Evolutionary conservation across 1,140 invertebrate genomes (phyloP), one percentile per base, ranked within the genome.

Genomic region (Microvelia longipes): DNA sequence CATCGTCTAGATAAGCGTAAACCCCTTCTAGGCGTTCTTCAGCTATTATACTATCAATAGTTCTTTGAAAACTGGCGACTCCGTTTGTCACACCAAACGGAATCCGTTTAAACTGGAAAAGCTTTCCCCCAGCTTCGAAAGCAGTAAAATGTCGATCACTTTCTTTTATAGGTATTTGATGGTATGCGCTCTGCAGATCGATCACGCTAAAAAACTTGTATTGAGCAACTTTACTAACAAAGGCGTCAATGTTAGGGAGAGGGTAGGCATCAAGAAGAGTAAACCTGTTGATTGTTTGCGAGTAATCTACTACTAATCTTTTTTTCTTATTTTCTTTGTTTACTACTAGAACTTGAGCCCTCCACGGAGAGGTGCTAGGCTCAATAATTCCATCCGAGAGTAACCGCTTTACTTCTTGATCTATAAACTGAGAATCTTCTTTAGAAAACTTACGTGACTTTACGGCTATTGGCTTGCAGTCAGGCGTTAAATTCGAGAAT

Each of bases 41-140:
- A 11, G 35, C 19, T 11, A 60, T 60, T 11, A 60, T 60, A 19
- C 19, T 60, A 60, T 60, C 11, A 11, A 60, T 60, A 60, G 35
- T 60, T 60, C 35, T 60, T 60, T 60, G 35, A 11, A 60, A 60
- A 60, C 29, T 24, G 64, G 14, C 0, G 73, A 75, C 73, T 35
- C 74, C 69, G 67, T 75, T 74, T 13, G 70, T 73, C 0, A 77
- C 63, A 1, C 77, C 79, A 72, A 78, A 78, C 28, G 76, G 75
- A 13, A 78, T 68, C 28, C 73, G 60, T 26, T 68, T 75, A 70
- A 72, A 76, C 62, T 73, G 71, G 62, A 71, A 75, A 5, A 72
- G 69, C 62, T 70, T 29, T 24, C 71, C 66, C 14, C 65, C 24
- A 28, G 69, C 69, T 29, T 68, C 69, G 68, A 72, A 72, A 11